Percentiles rank a stretch among this genome's conserved stretches.
Conservation (phyloP, 1,140 invertebrate genomes). For the Euwallacea fornicatus region DNA sequence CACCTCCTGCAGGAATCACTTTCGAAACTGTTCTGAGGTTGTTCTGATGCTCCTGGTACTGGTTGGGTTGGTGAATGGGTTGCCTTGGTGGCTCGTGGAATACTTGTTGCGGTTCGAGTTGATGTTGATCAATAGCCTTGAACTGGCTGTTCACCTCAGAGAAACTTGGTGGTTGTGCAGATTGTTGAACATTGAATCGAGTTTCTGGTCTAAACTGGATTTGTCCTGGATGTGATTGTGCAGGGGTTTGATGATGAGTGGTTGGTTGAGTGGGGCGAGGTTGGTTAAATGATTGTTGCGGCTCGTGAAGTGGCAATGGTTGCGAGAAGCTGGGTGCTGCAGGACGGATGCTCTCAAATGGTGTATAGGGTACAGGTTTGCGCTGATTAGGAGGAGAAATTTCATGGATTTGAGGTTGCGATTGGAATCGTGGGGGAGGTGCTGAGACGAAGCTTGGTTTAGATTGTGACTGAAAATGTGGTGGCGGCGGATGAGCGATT, state of each 20-base stretch:
- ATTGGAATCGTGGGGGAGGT: constrained; percentile 39
- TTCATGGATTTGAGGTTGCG: constrained; percentile 29
- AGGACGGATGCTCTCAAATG: constrained; percentile 43
- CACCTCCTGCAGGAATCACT: constrained; percentile 61
- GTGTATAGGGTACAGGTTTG: constrained; percentile 52
- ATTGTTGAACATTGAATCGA: constrained; percentile 52
- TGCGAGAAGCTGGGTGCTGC: constrained; percentile 31
- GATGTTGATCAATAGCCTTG: constrained; percentile 10
- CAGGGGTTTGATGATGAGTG: constrained; percentile 54
- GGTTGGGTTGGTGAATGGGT: constrained; percentile 36
- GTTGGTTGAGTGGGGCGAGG: constrained; percentile 45
- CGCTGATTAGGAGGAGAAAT: constrained; percentile 46
- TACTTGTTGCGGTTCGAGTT: constrained; percentile 33
- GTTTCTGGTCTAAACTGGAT: constrained; percentile 53
- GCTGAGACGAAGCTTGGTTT: constrained; percentile 34
- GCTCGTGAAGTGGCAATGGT: constrained; percentile 15
- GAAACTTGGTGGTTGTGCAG: constrained; percentile 27
- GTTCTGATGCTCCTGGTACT: constrained; percentile 42
- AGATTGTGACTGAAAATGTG: constrained; percentile 34
- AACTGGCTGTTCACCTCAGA: constrained; percentile 27
- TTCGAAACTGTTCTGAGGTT: constrained; percentile 45
- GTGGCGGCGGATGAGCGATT: constrained; percentile 40
- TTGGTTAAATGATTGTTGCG: constrained; percentile 51
- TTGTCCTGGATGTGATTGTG: constrained; percentile 44
- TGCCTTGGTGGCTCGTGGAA: constrained; percentile 19